These are phyloP conservation scores for Arbacia lixula DNA, from an alignment of 53 echinoderm and acorn worm species.

Conservation along the genomic window DNA sequence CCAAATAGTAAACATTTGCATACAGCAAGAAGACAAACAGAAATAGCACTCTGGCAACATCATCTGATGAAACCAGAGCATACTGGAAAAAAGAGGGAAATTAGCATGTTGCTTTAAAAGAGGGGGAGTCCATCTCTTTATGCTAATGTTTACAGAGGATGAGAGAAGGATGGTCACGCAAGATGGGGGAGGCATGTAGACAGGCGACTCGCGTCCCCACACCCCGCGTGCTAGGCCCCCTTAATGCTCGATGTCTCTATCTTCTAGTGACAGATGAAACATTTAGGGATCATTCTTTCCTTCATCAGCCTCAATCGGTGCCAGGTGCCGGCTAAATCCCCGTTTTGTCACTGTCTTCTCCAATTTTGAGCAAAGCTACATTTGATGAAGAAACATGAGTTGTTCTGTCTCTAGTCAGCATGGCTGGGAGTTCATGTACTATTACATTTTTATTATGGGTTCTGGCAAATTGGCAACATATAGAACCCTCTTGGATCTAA, in stretches of 20 bases:
- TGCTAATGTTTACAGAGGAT: constrained; percentile 9
- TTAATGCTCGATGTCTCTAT: constrained; percentile 14
- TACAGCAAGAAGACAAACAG: no score
- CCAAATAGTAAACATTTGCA: no score
- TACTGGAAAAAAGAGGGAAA: no score
- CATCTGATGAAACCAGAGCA: no score
- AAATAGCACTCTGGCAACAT: no score
- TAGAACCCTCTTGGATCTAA: no score
- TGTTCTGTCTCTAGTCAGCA: constrained; percentile 1
- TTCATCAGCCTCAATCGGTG: constrained; percentile 33
- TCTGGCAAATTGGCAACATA: no score
- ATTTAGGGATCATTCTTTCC: constrained; percentile 50
- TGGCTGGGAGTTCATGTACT: constrained; percentile 10
- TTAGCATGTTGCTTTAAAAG: constrained; percentile 29
- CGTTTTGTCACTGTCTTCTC: constrained; percentile 39
- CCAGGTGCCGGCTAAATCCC: constrained; percentile 47
- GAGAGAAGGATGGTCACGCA: constrained; percentile 4
- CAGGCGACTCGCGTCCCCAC: background rate
- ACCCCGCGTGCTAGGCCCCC: background rate
- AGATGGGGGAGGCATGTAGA: background rate
- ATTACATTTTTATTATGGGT: no score
- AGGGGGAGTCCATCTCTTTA: constrained; percentile 7
- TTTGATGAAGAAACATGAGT: constrained; percentile 5
- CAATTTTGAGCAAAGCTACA: constrained; percentile 47
- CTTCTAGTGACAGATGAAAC: constrained; percentile 51